These are phyloP conservation scores for Philereme transversata DNA, from an alignment of 2,888 invertebrate species.

Conservation along the genomic window DNA sequence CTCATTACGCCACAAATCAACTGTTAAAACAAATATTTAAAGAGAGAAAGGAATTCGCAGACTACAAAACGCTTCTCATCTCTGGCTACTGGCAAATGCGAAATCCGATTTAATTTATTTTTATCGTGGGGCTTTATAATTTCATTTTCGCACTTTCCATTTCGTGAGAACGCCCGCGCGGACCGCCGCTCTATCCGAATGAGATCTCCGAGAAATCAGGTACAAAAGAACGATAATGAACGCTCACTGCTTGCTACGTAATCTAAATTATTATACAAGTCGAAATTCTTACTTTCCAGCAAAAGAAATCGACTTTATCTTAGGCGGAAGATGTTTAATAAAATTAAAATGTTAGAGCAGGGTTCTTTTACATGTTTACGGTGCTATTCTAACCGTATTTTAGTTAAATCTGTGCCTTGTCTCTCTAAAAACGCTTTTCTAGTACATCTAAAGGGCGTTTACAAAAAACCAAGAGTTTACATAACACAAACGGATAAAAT, in stretches of 20 bases:
- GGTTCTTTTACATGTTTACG: conserved; percentile 71
- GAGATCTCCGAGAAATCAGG: conserved; percentile 83
- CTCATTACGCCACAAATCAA: conserved; percentile 82
- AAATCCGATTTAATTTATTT: conserved; percentile 85
- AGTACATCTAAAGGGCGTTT: conserved; percentile 1
- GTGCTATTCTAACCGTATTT: conserved; percentile 67
- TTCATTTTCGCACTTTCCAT: conserved; percentile 85
- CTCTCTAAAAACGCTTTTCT: conserved; percentile 50
- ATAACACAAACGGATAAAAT: conserved; percentile 18
- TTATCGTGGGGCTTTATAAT: conserved; percentile 84
- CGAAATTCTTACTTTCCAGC: conserved; percentile 80
- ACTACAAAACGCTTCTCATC: conserved; percentile 78
- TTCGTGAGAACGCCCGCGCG: conserved; percentile 78
- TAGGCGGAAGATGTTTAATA: conserved; percentile 77
- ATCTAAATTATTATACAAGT: conserved; percentile 84
- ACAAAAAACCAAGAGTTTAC: conserved; percentile 4
- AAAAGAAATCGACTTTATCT: conserved; percentile 83
- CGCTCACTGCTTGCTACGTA: conserved; percentile 83
- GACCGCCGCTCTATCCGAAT: conserved; percentile 82
- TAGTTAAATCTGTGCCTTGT: conserved; percentile 59
- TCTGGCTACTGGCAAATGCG: conserved; percentile 79
- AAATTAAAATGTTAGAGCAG: conserved; percentile 78
- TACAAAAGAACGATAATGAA: conserved; percentile 85
- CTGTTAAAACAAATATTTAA: conserved; percentile 82
- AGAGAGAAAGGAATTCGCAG: conserved; percentile 78